A percentile compares a stretch with the other conserved stretches of the same genome.
phyloP scores from a whole-genome alignment of 2,888 invertebrate species.

The Ptilodon capucinus region DNA sequence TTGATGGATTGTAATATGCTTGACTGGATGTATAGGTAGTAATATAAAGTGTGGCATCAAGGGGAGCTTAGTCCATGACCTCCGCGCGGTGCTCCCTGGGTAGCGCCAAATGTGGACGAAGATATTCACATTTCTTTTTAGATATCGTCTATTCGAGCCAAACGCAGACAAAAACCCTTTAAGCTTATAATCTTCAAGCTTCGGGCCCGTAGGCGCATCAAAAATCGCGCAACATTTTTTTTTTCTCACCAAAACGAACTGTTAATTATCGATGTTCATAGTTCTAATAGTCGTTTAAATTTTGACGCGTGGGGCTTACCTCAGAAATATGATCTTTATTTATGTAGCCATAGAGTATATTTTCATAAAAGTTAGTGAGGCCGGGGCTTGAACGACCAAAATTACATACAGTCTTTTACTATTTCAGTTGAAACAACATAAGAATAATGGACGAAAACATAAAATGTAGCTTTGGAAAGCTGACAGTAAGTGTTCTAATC shows the following conservation, averaged over 20 bases:
- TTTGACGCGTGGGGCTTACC: too few species aligned
- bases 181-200: too few species aligned
- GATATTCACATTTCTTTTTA: slow-evolving; percentile 58
- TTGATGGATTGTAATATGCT: slow-evolving; percentile 30
- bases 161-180: not conserved
- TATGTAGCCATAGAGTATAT: too few species aligned
- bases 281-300: too few species aligned
- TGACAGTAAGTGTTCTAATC: slow-evolving; percentile 19
- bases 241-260: too few species aligned
- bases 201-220: too few species aligned
- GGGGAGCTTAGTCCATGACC: slow-evolving; percentile 80
- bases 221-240: too few species aligned
- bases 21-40: slow-evolving; percentile 9
- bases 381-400: too few species aligned
- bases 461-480: slow-evolving; percentile 7
- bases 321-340: too few species aligned
- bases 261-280: too few species aligned
- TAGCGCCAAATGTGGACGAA: slow-evolving; percentile 78
- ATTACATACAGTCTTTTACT: slow-evolving; percentile 20
- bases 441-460: slow-evolving; percentile 4
- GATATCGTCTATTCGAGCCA: slow-evolving; percentile 18
- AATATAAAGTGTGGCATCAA: slow-evolving; percentile 57
- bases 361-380: too few species aligned
- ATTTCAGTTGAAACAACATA: slow-evolving; percentile 11
- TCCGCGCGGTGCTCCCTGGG: slow-evolving; percentile 82